phyloP scores from a whole-genome alignment of 2,888 invertebrate genomes.

The Sarcophaga carnaria region DNA sequence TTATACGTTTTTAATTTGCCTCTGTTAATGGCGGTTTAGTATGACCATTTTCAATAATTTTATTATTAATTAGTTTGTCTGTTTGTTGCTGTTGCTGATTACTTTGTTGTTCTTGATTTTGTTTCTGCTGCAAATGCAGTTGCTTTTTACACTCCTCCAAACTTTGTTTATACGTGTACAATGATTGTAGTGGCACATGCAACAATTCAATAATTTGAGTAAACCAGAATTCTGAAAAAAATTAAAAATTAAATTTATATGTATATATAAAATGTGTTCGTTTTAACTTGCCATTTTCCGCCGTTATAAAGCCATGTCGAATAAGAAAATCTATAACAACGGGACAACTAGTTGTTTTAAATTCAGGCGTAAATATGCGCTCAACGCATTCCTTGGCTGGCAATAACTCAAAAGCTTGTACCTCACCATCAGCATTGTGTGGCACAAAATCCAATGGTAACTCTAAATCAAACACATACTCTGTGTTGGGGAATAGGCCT shows the following conservation, averaged over 20 bases:
- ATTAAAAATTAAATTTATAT: background rate
- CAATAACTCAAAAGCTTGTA: conserved; percentile 93
- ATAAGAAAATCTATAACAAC: conserved; percentile 96
- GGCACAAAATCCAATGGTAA: conserved; percentile 94
- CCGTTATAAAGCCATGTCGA: conserved; percentile 93
- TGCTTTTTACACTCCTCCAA: conserved; percentile 74
- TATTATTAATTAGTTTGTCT: conserved; percentile 63
- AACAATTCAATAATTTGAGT: conserved; percentile 92
- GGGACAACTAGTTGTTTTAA: conserved; percentile 96
- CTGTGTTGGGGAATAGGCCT: conserved; percentile 96
- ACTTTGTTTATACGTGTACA: conserved; percentile 85
- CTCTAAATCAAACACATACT: conserved; percentile 96
- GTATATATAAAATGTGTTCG: background rate
- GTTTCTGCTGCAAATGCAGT: conserved; percentile 66
- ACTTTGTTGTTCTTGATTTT: conserved; percentile 46
- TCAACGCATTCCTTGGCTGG: conserved; percentile 92
- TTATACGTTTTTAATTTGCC: conserved; percentile 54
- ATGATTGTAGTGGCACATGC: conserved; percentile 92
- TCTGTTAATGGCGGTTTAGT: conserved; percentile 70
- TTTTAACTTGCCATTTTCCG: conserved; percentile 89
- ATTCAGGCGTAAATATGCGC: conserved; percentile 90
- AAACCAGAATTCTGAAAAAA: conserved; percentile 90
- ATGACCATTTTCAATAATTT: conserved; percentile 77
- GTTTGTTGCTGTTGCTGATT: conserved; percentile 40
- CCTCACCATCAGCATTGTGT: conserved; percentile 96